Evolutionary conservation across 2,888 invertebrate genomes (phyloP).

Genomic region (Panzeria rudis): DNA sequence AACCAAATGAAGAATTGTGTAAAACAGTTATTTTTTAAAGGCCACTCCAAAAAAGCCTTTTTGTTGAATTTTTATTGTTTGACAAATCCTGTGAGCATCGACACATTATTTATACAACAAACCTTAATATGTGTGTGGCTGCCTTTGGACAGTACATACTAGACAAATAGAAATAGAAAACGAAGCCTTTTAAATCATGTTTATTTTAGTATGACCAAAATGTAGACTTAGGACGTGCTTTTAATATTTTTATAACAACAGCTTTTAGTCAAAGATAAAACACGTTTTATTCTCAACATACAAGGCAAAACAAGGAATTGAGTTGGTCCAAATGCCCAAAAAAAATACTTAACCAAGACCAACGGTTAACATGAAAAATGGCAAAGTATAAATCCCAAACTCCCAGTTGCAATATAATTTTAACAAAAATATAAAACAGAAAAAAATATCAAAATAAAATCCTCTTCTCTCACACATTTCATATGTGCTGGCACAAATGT

Average conservation of each 20-base stretch:
- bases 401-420: constrained; percentile 74
- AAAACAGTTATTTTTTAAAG: background rate
- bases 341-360: constrained; percentile 49
- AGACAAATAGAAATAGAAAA: constrained; percentile 21
- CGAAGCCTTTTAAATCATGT: constrained; percentile 59
- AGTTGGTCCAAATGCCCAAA: constrained; percentile 43
- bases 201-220: constrained; percentile 62
- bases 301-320: constrained; percentile 52
- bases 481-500: constrained; percentile 27
- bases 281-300: constrained; percentile 74
- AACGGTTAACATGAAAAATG: constrained; percentile 70
- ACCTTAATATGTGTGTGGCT: constrained; percentile 53
- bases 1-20: background rate
- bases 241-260: constrained; percentile 79
- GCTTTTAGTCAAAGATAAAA: constrained; percentile 78
- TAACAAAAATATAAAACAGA: constrained; percentile 61
- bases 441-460: constrained; percentile 26
- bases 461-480: constrained; percentile 32
- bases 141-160: constrained; percentile 39
- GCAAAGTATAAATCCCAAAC: constrained; percentile 72
- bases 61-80: background rate
- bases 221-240: constrained; percentile 80
- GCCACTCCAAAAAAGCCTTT: background rate
- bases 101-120: constrained; percentile 50
- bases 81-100: constrained; percentile 52